These are phyloP conservation scores for Drosophila phalerata DNA, from an alignment of 2,888 invertebrate species.

Conservation along the genomic window DNA sequence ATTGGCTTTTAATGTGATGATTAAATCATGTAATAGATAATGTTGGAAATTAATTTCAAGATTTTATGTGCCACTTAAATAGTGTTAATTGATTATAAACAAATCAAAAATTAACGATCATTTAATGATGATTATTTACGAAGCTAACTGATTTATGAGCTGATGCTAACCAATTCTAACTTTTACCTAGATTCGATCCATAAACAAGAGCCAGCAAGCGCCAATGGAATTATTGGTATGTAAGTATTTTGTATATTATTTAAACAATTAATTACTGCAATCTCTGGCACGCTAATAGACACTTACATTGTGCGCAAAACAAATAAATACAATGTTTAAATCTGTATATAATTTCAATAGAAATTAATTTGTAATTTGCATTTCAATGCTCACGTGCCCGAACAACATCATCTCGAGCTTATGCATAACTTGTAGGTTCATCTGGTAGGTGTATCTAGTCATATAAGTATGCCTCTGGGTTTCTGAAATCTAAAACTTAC, in stretches of 20 bases:
- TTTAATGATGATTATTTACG: constrained; percentile 16
- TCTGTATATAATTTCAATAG: constrained; percentile 54
- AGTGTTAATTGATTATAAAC: constrained; percentile 28
- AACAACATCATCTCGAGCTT: constrained; percentile 25
- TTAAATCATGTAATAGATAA: constrained; percentile 10
- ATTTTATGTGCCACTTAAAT: constrained; percentile 9
- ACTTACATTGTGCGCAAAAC: constrained; percentile 27
- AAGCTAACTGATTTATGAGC: constrained; percentile 3
- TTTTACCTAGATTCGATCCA: constrained; percentile 11
- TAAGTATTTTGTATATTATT: constrained; percentile 37
- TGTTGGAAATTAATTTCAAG: neutral
- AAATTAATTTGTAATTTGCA: constrained; percentile 57
- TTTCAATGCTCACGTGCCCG: constrained; percentile 65
- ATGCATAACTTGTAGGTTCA: constrained; percentile 31
- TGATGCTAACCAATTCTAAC: neutral
- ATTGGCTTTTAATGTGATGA: constrained; percentile 10
- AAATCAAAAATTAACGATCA: constrained; percentile 9
- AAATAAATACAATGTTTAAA: constrained; percentile 23
- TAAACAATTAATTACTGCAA: constrained; percentile 58
- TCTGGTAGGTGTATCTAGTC: constrained; percentile 3
- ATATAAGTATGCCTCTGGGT: constrained; percentile 15
- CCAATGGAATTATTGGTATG: constrained; percentile 2
- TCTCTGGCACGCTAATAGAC: constrained; percentile 52
- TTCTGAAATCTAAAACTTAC: constrained; percentile 52
- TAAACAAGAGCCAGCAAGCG: constrained; percentile 1